Evolutionary conservation across 2,113 vertebrate species (phyloP), one percentile per base, ranked within the genome.

Genomic region (Oreochromis niloticus): DNA sequence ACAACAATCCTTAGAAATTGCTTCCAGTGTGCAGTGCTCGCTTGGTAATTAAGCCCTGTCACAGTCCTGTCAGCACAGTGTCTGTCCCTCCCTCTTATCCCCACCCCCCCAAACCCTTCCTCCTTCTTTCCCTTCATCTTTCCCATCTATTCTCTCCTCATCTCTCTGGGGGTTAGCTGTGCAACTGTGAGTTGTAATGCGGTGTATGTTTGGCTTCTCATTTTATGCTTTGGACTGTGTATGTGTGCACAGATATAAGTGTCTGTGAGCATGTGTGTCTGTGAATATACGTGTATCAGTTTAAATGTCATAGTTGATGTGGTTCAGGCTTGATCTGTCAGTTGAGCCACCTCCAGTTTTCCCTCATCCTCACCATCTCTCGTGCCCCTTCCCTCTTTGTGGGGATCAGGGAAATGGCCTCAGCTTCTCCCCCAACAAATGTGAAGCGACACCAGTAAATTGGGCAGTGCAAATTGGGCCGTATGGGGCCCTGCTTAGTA

Each of bases 11-110:
- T 89, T 85, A 93, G 90, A 93, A 95, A 93, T 66, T 90, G 90
- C 93, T 94, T 94, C 89, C 90, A 92, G 84, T 86, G 63, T 79
- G 71, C 83, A n/a, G 85, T 3, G 55, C 90, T 82, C 17, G 46
- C 83, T 73, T 85, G 63, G 92, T 95, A 96, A 96, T 97, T 96
- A 97, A 96, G 93, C 93, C 91, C 92, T 91, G 95, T 95, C 95
- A 95, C 92, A 94, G 84, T 88, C 80, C 92, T 95, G 95, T 96
- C 94, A 95, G 92, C 66, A 24, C 92, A 78, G 43, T 19, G 39
- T 61, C 84, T 81, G 54, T 75, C 54, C 79, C 73, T 48, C 56
- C 56, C 55, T 8, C 71, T 78, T 8, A 50, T 12, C 71, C 43
- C 17, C 50, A 32, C 80, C 71, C 59, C 68, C 80, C 39, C 14